Base-by-base conservation (phyloP, 2,888 invertebrate species). In the Drosophila nigricruria region DNA sequence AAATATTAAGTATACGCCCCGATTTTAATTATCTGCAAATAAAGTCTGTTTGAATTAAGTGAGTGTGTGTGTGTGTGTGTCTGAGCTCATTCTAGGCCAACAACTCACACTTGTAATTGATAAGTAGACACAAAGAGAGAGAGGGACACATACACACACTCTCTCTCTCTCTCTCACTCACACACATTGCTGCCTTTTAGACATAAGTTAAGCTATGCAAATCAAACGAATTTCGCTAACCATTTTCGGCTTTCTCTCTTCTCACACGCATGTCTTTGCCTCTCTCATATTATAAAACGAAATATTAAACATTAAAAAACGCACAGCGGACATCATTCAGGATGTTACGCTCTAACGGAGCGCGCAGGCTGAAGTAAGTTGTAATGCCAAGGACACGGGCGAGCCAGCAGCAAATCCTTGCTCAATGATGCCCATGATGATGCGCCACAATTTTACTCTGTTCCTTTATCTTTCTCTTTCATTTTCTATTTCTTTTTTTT, bases 261-360 rank as follows among this genome's bases (percentile, higher is more conserved):
- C 56, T 63, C 36, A 53, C 68, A 71, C 71, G 69, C 81, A 81
- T 73, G 73, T 77, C 74, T 79, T 78, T 73, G 79, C 70, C 61
- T 62, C 36, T 56, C 58, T 64, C 64, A 71, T 42, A 36, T n/a
- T 12, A 4, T 25, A 61, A 61, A 66, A 64, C 34, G 23, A 54
- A 49, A 52, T 30, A 56, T 53, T 16, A 63, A 59, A 36, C 59
- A 69, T 49, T 18, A 45, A 45, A 14, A 45, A 27, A 64, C 54
- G 38, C 64, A 75, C 76, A 77, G 92, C 92, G 91, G 92, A 92
- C 90, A 92, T 92, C 86, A 92, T 92, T 88, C 92, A 92, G 92
- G 92, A 92, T 90, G 92, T 92, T 90, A 92, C 92, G 91, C 92
- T 92, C 92, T 92, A 92, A 92, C 92, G 91, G 92, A 91, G 92